phyloP scores from a whole-genome alignment of 2,888 invertebrate genomes.

The Rosalia funebris region DNA sequence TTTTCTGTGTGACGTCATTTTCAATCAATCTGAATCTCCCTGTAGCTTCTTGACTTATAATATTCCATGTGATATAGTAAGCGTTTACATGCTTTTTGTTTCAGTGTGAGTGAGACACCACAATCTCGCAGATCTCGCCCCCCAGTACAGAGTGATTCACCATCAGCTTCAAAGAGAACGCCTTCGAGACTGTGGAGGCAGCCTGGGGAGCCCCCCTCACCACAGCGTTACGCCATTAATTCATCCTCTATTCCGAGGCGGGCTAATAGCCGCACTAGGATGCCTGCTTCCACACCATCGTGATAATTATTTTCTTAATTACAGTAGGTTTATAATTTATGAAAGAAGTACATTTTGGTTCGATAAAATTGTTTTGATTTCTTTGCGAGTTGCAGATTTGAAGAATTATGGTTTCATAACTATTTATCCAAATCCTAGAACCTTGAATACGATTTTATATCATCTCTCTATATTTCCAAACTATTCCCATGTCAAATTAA shows the following conservation, averaged over 20 bases:
- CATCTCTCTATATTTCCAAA: too few species aligned
- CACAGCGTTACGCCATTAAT: conserved; percentile 50
- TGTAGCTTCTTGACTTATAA: too few species aligned
- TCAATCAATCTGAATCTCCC: too few species aligned
- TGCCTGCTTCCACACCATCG: conserved; percentile 50
- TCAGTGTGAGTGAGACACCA: conserved; percentile 59
- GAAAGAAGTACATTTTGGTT: conserved; percentile 30
- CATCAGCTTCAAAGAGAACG: conserved; percentile 36
- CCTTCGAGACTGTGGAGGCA: conserved; percentile 54
- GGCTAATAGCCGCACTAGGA: conserved; percentile 57
- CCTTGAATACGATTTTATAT: too few species aligned
- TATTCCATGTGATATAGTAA: too few species aligned
- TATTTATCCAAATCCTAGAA: too few species aligned
- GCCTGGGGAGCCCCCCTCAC: conserved; percentile 56
- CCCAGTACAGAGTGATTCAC: conserved; percentile 45
- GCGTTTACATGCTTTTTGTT: too few species aligned
- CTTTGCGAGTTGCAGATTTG: not conserved
- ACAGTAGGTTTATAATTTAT: conserved; percentile 19
- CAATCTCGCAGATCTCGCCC: conserved; percentile 50
- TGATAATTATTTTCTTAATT: conserved; percentile 44
- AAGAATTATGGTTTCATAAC: not conserved
- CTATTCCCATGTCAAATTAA: too few species aligned
- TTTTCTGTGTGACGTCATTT: too few species aligned
- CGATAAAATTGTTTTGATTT: not conserved
- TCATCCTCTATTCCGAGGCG: conserved; percentile 56